A percentile compares a stretch with the other conserved stretches of the same genome.
phyloP scores from a whole-genome alignment of 2,113 vertebrate genomes.

The Thomomys bottae region DNA sequence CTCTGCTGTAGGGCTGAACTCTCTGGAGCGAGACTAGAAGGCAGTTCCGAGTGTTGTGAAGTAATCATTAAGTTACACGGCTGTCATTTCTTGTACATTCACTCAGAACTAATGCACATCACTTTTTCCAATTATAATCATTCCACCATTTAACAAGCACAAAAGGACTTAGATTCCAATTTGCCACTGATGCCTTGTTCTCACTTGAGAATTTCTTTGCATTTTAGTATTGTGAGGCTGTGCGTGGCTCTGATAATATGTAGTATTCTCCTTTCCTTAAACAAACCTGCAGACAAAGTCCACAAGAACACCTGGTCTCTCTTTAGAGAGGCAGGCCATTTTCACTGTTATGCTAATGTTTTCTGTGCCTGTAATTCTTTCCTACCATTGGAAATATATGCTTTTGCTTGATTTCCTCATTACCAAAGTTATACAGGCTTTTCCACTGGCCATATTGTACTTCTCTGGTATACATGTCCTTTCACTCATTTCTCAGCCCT shows the following conservation, averaged over 20 bases:
- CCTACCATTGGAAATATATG: conserved; percentile 73
- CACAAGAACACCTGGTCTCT: conserved; percentile 80
- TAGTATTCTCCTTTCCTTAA: conserved; percentile 79
- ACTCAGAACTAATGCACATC: conserved; percentile 93
- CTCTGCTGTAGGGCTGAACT: conserved; percentile 87
- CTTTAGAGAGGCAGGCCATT: conserved; percentile 74
- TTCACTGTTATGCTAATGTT: conserved; percentile 78
- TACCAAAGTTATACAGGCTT: conserved; percentile 59
- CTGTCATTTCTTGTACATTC: conserved; percentile 93
- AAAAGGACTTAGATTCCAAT: conserved; percentile 91
- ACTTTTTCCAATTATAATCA: conserved; percentile 93
- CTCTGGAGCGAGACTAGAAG: conserved; percentile 80
- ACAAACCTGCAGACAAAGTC: conserved; percentile 78
- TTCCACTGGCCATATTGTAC: conserved; percentile 65
- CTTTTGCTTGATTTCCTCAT: conserved; percentile 73
- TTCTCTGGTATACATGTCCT: conserved; percentile 60
- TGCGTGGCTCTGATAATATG: conserved; percentile 81
- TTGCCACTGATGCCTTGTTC: conserved; percentile 90
- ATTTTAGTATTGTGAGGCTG: conserved; percentile 85
- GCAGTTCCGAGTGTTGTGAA: conserved; percentile 86
- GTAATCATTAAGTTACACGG: conserved; percentile 91
- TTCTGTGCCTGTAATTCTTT: conserved; percentile 72
- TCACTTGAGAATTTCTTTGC: conserved; percentile 89
- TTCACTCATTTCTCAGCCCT: conserved; percentile 74
- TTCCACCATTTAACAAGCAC: conserved; percentile 93